Base-by-base conservation (phyloP, 1,140 invertebrate genomes). In the Cydia amplana region DNA sequence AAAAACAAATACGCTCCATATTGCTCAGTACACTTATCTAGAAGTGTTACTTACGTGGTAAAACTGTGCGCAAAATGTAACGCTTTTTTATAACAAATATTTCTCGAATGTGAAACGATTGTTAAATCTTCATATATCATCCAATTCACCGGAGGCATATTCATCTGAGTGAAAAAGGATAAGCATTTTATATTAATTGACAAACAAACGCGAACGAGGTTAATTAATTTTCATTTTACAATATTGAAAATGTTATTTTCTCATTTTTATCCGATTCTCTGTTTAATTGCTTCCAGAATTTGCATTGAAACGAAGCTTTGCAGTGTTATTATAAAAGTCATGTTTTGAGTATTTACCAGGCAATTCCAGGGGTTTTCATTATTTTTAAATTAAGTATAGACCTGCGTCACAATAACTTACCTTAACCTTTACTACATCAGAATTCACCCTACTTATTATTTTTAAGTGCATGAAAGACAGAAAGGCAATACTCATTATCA, bases 181-280 rank as follows among this genome's bases (percentile, higher is more conserved):
- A 32, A 36, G n/a, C 6, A 36, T 70, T 36, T 36, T 70, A 70
- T 43, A 70, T 70, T 70, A 70, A 70, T 70, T 70, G 65, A 70
- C 65, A 70, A 70, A 70, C 65, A 70, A 70, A 70, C 16, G 65
- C 65, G 65, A 18, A 18, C 65, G 28, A 70, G 32, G 28, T 36
- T 70, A 70, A 70, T 70, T 40, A 70, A 70, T 70, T 70, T 43
- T 40, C 65, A 70, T 70, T 70, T 70, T 70, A 70, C 65, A 70
- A 70, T 43, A 70, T 43, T 70, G 65, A 36, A 70, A 70, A 70
- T 36, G 28, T 70, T 70, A 70, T 43, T 70, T 70, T 70, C n/a
- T 18, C 28, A 36, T 70, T 70, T 70, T 70, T 36, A 36, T 36
- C 65, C 16, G 9, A 36, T 43, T 32, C 36, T 23, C 28, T 36